These are phyloP conservation scores for Propithecus perrieri DNA, from an alignment of 2,797 vertebrate genomes.

Conservation along the genomic window DNA sequence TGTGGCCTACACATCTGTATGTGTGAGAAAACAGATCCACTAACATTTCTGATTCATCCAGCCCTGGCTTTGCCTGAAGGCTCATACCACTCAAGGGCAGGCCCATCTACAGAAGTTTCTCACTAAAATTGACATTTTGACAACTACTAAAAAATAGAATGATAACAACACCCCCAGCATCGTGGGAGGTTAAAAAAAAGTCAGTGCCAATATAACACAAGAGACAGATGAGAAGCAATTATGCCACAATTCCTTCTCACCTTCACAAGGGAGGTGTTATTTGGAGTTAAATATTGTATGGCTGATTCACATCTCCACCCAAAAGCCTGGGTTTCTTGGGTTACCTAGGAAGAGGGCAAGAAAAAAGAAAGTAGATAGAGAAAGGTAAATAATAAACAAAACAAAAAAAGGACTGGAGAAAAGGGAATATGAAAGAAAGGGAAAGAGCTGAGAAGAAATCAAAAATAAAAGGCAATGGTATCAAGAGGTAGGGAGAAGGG, in stretches of 20 bases:
- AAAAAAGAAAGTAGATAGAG: conserved; percentile 14
- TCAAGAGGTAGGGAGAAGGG: neutral
- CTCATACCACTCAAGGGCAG: conserved; percentile 75
- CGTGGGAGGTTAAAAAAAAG: conserved; percentile 70
- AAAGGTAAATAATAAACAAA: neutral
- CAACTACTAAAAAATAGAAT: conserved; percentile 71
- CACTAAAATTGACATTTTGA: conserved; percentile 82
- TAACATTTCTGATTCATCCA: conserved; percentile 79
- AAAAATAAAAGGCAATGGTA: neutral
- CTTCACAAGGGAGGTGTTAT: conserved; percentile 40
- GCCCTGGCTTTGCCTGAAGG: conserved; percentile 75
- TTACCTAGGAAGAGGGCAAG: conserved; percentile 14
- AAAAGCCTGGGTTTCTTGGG: conserved; percentile 25
- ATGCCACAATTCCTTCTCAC: conserved; percentile 52
- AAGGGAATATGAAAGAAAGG: neutral
- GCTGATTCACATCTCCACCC: conserved; percentile 15
- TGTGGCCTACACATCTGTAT: neutral
- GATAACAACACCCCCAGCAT: conserved; percentile 4
- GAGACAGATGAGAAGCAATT: conserved; percentile 40
- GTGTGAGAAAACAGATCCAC: conserved; percentile 40
- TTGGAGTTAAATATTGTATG: conserved; percentile 56
- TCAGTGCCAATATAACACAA: conserved; percentile 43
- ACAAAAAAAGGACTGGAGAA: neutral
- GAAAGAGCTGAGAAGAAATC: neutral
- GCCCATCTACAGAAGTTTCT: conserved; percentile 66